Evolutionary conservation across 1,140 invertebrate genomes (phyloP).

Genomic region (Bilobella aurantiaca): DNA sequence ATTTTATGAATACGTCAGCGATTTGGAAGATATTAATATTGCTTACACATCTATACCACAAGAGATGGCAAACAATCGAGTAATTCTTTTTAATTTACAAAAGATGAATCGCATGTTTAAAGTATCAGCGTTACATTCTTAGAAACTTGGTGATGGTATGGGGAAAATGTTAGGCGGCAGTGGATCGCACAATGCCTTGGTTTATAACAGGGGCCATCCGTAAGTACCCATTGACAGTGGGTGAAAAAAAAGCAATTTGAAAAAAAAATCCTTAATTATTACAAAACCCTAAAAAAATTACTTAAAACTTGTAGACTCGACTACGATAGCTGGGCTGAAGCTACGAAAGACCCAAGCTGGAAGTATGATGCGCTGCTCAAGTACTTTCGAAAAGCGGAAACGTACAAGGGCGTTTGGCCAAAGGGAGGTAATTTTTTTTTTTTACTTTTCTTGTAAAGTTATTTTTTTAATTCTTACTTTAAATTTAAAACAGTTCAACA

Average conservation of each 20-base stretch:
- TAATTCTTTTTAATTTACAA: neutral
- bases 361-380: neutral
- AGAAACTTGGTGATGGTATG: constrained; percentile 30
- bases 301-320: no score
- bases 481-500: constrained; percentile 12
- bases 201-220: constrained; percentile 73
- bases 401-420: neutral
- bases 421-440: neutral
- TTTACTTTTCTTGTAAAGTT: neutral
- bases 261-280: neutral
- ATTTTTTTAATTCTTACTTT: neutral
- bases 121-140: neutral
- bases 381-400: neutral
- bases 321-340: constrained; percentile 10
- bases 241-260: neutral
- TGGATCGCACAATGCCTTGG: constrained; percentile 75
- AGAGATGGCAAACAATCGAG: neutral
- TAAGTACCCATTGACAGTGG: no score
- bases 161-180: constrained; percentile 47
- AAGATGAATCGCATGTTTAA: neutral
- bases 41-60: neutral
- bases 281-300: no score
- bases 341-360: neutral
- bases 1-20: neutral
- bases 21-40: neutral